Evolutionary conservation across 1,140 invertebrate genomes (phyloP).

Genomic region (Yoshiicerus persimilis): DNA sequence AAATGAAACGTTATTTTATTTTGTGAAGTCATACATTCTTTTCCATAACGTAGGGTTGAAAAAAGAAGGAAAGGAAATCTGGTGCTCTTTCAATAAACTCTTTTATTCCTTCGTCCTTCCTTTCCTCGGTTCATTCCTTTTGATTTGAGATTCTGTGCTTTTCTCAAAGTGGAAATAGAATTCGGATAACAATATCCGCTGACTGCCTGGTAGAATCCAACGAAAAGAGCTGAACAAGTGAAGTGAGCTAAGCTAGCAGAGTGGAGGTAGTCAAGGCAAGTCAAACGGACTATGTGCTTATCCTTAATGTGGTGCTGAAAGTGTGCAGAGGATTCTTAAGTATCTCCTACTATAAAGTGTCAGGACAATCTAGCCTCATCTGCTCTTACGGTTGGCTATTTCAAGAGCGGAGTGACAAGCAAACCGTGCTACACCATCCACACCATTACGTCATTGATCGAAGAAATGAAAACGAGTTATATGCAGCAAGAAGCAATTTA

Average conservation of each 20-base stretch:
- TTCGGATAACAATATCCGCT: constrained; percentile 7
- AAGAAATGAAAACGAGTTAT: neutral
- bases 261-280: neutral
- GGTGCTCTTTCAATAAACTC: constrained; percentile 1
- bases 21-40: neutral
- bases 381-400: neutral
- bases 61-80: neutral
- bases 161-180: neutral
- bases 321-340: neutral
- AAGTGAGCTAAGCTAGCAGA: neutral
- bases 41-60: neutral
- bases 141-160: neutral
- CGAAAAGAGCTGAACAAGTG: neutral
- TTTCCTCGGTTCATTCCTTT: neutral
- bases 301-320: neutral
- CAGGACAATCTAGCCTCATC: neutral
- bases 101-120: neutral
- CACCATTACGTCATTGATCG: neutral
- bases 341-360: neutral
- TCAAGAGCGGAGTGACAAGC: neutral
- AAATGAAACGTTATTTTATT: neutral
- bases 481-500: neutral
- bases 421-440: neutral
- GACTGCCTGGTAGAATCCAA: neutral
- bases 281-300: neutral